These are phyloP conservation scores for Eupsilia transversa DNA, from an alignment of 2,888 invertebrate genomes.

Conservation along the genomic window DNA sequence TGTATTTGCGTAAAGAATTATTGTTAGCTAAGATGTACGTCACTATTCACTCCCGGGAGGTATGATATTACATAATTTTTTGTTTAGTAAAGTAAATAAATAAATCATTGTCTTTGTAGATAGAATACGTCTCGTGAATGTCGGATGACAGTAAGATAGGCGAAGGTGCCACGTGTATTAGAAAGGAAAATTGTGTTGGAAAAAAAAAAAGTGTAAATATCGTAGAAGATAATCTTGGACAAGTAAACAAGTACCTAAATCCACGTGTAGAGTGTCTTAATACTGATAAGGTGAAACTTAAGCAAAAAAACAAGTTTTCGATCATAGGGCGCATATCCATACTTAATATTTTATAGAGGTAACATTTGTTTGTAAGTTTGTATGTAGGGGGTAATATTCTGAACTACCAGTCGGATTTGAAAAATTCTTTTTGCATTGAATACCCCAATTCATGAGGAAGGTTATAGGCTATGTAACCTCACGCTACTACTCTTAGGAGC, in stretches of 20 bases:
- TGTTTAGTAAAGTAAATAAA: neutral
- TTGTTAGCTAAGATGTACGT: constrained; percentile 27
- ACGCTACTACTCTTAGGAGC: no score
- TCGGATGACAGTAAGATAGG: neutral
- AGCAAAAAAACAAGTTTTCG: neutral
- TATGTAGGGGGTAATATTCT: no score
- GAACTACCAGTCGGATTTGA: no score
- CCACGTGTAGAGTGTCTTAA: neutral
- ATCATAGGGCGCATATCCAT: no score
- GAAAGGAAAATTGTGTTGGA: neutral
- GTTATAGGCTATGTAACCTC: no score
- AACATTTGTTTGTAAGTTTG: no score
- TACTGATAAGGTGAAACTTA: neutral
- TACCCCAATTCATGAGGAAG: no score
- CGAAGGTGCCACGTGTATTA: neutral
- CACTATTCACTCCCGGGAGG: constrained; percentile 8
- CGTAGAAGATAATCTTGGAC: neutral
- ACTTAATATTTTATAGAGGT: no score
- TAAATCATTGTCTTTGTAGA: constrained; percentile 1
- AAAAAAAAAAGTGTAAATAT: neutral
- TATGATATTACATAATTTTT: constrained; percentile 24
- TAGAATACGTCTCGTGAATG: neutral
- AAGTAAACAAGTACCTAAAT: neutral
- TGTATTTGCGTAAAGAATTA: constrained; percentile 40
- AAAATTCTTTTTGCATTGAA: no score